These are phyloP conservation scores for Petaurus breviceps DNA, from an alignment of 2,113 vertebrate species.

Conservation along the genomic window DNA sequence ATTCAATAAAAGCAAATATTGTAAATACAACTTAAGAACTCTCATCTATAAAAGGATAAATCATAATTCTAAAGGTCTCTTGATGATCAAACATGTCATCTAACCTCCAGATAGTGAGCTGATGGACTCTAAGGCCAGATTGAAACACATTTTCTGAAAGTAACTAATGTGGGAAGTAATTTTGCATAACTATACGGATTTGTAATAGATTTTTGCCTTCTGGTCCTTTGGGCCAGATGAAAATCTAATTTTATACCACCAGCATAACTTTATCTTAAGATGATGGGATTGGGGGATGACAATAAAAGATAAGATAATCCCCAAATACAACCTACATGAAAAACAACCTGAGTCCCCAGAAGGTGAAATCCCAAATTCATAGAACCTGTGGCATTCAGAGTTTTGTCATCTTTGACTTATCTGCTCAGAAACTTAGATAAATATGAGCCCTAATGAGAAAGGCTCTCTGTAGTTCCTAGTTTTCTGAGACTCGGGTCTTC, in stretches of 20 bases:
- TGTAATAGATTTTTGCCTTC: background rate
- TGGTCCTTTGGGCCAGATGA: background rate
- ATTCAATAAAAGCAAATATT: background rate
- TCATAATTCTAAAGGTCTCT: background rate
- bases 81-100: background rate
- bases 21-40: background rate
- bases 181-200: background rate
- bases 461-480: background rate
- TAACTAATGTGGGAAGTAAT: background rate
- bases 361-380: background rate
- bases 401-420: background rate
- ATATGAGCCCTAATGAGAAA: background rate
- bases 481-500: background rate
- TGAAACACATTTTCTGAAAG: background rate
- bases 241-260: background rate
- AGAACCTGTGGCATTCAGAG: background rate
- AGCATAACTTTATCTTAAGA: background rate
- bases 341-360: background rate
- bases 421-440: background rate
- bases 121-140: background rate
- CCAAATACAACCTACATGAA: background rate
- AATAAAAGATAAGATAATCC: background rate
- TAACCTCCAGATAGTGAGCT: no score
- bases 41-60: background rate
- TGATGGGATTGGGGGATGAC: background rate